These are phyloP conservation scores for Sinocyclocheilus rhinocerous DNA, from an alignment of 2,113 vertebrate genomes.

Conservation along the genomic window DNA sequence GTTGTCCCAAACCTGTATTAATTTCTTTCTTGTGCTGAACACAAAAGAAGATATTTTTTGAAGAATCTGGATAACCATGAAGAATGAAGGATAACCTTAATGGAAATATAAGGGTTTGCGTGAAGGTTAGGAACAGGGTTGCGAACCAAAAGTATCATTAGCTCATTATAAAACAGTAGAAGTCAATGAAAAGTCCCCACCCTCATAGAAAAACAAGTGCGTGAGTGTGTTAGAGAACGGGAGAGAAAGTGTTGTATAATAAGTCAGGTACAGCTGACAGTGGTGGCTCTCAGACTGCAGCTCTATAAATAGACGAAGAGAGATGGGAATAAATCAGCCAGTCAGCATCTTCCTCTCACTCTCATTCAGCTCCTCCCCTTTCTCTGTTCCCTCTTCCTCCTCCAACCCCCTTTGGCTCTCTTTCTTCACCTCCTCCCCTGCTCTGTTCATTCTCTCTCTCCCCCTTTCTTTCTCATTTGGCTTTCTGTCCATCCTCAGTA, in stretches of 20 bases:
- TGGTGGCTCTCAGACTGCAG: constrained; percentile 39
- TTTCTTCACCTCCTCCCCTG: background rate
- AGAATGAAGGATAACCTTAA: too few relatives aligned
- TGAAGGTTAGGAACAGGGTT: background rate
- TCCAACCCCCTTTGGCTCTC: constrained; percentile 10
- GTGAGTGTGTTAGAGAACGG: constrained; percentile 18
- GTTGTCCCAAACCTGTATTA: too few relatives aligned
- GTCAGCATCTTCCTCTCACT: constrained; percentile 54
- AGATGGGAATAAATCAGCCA: constrained; percentile 56
- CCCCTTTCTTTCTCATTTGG: background rate
- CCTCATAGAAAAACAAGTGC: background rate
- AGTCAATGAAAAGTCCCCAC: background rate
- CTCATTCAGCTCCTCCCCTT: constrained; percentile 34
- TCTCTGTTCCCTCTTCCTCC: constrained; percentile 10
- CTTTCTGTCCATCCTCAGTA: background rate
- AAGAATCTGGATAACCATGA: too few relatives aligned
- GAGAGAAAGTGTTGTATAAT: constrained; percentile 37
- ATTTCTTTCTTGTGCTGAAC: too few relatives aligned
- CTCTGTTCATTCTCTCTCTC: background rate
- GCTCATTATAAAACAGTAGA: background rate
- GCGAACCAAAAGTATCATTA: background rate
- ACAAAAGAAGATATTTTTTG: too few relatives aligned
- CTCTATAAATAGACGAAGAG: constrained; percentile 57
- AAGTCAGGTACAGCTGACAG: constrained; percentile 49
- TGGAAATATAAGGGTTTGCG: background rate